Base-by-base conservation (phyloP, 2,113 vertebrate genomes). In the Calyptommatus sinebrachiatus region DNA sequence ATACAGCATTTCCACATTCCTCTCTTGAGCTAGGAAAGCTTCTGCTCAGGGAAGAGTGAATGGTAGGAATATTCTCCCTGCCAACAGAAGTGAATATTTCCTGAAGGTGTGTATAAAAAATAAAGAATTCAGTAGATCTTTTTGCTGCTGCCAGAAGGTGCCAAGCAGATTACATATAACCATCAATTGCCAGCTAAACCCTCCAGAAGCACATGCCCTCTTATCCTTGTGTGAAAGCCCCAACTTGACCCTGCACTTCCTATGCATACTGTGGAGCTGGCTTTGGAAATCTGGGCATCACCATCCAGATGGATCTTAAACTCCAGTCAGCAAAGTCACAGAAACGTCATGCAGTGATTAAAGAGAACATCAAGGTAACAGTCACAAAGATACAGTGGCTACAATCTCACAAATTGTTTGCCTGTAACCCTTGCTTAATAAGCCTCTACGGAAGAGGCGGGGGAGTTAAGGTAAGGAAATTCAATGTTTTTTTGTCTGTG, bases 401-500 rank as follows among this genome's bases (percentile, higher is more conserved):
- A 21, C 20, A 45, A 26, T 31, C 50, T 45, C 8, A 11, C 18
- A 21, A 29, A 12, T 11, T n/a, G 76, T 48, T 2, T 69, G 74
- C 48, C 65, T 72, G 67, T 66, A 31, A 28, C 31, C 60, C 1
- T 53, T 28, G 66, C 66, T 46, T 46, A 28, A 73, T 21, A 45
- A 2, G 22, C 26, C 26, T 3, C 53, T 26, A 35, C 50, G 62
- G 83, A 29, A 65, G 71, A 81, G 83, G 10, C 63, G 62, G 35
- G 72, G 79, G 60, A 2, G 22, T 48, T 14, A 8, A 29, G 46
- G 63, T 21, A 67, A 14, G 8, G n/a, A 53, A 77, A 14, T 73
- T 83, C 22, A n/a, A 31, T 77, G 28, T 71, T 79, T 77, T 11
- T 50, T 83, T 67, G 63, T n/a, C 22, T 31, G 78, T 62, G 16